Conservation (phyloP, 2,113 vertebrate species). For the Anoplopoma fimbria region DNA sequence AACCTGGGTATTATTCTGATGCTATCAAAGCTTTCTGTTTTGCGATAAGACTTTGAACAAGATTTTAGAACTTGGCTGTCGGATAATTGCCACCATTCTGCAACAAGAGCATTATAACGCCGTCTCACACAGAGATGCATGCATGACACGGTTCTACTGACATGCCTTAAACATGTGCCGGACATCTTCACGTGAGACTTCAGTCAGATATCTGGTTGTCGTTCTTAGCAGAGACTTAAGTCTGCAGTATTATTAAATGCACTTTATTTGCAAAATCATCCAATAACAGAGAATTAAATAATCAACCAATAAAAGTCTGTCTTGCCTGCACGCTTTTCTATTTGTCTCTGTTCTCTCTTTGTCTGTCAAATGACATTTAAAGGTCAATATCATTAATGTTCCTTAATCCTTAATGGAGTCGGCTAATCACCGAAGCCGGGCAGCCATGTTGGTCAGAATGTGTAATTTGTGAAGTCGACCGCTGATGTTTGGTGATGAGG, state of each 20-base stretch:
- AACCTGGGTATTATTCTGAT: too few species aligned
- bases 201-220: not conserved
- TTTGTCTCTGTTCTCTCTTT: not conserved
- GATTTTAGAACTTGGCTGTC: not conserved
- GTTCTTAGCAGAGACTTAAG: not conserved
- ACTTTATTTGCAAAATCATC: not conserved
- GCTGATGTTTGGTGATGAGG: not conserved
- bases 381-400: not conserved
- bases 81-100: not conserved
- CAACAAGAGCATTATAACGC: not conserved
- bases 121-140: not conserved
- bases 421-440: not conserved
- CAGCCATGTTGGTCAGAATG: not conserved
- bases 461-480: not conserved
- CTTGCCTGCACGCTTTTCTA: not conserved
- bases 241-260: not conserved
- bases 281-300: not conserved
- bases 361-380: slow-evolving; percentile 1
- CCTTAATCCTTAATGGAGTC: not conserved
- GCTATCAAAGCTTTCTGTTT: too few species aligned
- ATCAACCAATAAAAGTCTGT: not conserved
- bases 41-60: not conserved
- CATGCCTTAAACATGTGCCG: not conserved
- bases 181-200: too few species aligned
- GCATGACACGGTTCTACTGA: not conserved